Base-by-base conservation (phyloP, 2,113 vertebrate species). In the Myrmecobius fasciatus region DNA sequence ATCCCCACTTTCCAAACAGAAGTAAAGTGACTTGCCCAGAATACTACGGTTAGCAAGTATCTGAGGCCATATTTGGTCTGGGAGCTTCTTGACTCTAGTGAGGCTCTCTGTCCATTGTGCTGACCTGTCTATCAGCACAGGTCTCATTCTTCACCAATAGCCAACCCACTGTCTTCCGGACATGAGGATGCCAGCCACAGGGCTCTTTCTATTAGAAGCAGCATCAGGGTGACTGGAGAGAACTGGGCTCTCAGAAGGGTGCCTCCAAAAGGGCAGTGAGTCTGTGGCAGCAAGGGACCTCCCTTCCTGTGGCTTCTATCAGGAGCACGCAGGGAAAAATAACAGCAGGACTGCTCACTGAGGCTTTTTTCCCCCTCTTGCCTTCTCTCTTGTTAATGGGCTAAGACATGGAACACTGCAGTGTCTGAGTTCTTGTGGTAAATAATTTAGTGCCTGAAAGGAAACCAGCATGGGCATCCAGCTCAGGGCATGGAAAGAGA, bases 391-490 rank as follows among this genome's bases (percentile, higher is more conserved):
- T 24, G 28, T 49, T 24, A 20, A 46, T 89, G 92, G 90, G 52
- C 43, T 46, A 60, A 94, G 94, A 94, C 89, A 6, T 0, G 9
- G 90, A 67, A 60, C 26, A n/a, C 89, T 49, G 25, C 47, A 49
- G 25, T 0, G 28, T 56, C 56, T 49, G 31, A 2, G 0, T 25
- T 28, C 31, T 95, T 94, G 95, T 96, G 95, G 92, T 95, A 92
- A 97, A 96, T 93, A 95, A 96, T 26, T 56, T 51, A 52, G 90
- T 0, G 43, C 60, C 10, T 14, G 90, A n/a, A 10, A 36, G 91
- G 90, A 91, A 60, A 83, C 51, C 48, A 89, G 91, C 0, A 3
- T 7, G 94, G 0, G 8, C 89, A 14, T 47, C 14, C 3, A 26
- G 89, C 25, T 52, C 0, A 1, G 49, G 4, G 52, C 89, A 88